Evolutionary conservation across 2,113 vertebrate genomes (phyloP), one percentile per base, ranked within the genome.

Genomic region (Psilopsiagon aurifrons): DNA sequence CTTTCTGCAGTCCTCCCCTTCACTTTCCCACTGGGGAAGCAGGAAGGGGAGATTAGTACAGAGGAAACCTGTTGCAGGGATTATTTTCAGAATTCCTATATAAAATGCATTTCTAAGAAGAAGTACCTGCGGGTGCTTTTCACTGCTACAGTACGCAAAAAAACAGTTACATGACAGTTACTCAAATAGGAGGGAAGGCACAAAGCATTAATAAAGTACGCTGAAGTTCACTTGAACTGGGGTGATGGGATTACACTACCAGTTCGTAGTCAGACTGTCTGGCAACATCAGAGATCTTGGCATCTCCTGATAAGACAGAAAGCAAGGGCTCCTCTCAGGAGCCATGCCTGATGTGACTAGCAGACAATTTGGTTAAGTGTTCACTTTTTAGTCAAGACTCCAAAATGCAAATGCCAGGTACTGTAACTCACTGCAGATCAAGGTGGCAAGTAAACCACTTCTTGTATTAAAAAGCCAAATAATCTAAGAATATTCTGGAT

Each of bases 341-440:
- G 43, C 3, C 0, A 55, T 28, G 94, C 69, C 54, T 84, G 83
- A 84, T 92, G 76, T 83, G 83, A 86, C 64, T 62, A 59, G 35
- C 66, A 24, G 83, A 83, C 70, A 69, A 73, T 80, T 79, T 88
- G 76, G 67, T 86, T 93, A 94, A 85, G 15, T 54, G 85, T 33
- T 77, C 71, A 64, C 85, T 80, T 88, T 94, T 94, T 73, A 88
- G 75, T 71, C 78, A 70, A 86, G 85, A 62, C 19, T 88, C 83
- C 59, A 90, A 80, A 95, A 94, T 41, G 70, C 37, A 95, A 75
- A 83, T 79, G 35, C 37, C 47, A 88, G 62, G 71, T 88, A 62
- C 52, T 77, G 13, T 25, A 92, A 77, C 25, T 77, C 63, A 33
- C 57, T 73, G 44, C 79, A 83, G 11, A 67, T 69, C 49, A 67